These are phyloP conservation scores for Dryobates pubescens DNA, from an alignment of 2,797 vertebrate genomes.

Conservation along the genomic window DNA sequence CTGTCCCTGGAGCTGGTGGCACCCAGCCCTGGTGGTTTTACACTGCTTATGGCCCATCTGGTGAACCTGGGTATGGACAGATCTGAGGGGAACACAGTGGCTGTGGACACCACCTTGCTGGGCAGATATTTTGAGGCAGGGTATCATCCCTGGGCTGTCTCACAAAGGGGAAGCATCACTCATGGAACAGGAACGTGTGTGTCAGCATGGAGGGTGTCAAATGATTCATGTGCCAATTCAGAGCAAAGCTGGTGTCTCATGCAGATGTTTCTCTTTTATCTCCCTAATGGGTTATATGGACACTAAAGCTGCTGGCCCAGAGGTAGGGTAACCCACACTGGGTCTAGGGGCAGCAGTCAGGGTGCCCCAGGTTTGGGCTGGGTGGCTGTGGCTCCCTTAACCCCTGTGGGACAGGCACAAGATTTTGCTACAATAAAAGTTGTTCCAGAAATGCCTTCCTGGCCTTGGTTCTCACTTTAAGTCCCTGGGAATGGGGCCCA, in stretches of 20 bases:
- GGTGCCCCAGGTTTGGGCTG: not conserved
- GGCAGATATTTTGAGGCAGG: not conserved
- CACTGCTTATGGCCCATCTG: not conserved
- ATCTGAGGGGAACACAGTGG: accelerated
- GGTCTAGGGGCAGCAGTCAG: not conserved
- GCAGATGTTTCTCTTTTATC: not conserved
- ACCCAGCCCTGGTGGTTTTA: accelerated
- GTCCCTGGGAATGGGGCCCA: accelerated
- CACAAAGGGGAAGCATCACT: slow-evolving; percentile 8
- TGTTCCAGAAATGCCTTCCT: not conserved
- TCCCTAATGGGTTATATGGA: accelerated
- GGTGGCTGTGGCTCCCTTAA: not conserved
- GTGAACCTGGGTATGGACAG: accelerated
- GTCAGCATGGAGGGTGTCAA: not conserved
- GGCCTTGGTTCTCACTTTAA: accelerated
- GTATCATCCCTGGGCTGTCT: not conserved
- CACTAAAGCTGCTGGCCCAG: not conserved
- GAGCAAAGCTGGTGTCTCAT: not conserved
- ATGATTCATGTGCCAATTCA: slow-evolving; percentile 17
- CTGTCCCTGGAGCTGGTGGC: not conserved
- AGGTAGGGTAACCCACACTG: not conserved
- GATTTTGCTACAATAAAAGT: slow-evolving; percentile 16
- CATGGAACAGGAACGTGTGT: not conserved
- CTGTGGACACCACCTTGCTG: not conserved
- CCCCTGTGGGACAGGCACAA: not conserved